phyloP scores from a whole-genome alignment of 2,888 invertebrate genomes.

The Polymixis lichenea region DNA sequence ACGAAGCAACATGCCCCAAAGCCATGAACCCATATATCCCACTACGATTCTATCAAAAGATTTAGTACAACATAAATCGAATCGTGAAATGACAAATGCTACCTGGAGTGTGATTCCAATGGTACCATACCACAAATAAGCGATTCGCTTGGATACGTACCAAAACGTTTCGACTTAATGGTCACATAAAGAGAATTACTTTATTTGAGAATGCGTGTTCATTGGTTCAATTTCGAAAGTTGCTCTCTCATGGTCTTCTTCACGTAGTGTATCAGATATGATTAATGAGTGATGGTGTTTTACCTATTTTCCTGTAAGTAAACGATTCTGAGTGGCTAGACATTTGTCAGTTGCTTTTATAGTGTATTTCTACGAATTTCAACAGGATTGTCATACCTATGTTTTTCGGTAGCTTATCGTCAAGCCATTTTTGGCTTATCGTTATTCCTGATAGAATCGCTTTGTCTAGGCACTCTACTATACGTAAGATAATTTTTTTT shows the following conservation, averaged over 20 bases:
- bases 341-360: background rate
- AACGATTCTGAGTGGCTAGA: background rate
- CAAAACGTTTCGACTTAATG: slow-evolving; percentile 43
- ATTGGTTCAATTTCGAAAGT: slow-evolving; percentile 32
- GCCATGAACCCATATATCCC: slow-evolving; percentile 16
- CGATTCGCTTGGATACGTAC: slow-evolving; percentile 47
- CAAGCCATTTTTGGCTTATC: background rate
- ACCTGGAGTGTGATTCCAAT: slow-evolving; percentile 47
- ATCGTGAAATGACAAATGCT: slow-evolving; percentile 56
- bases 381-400: background rate
- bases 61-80: slow-evolving; percentile 53
- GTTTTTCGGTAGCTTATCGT: background rate
- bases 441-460: background rate
- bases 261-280: background rate
- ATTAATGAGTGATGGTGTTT: background rate
- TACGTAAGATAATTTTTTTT: too few species aligned
- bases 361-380: background rate
- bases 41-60: slow-evolving; percentile 52
- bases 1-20: slow-evolving; percentile 22
- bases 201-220: slow-evolving; percentile 40
- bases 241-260: slow-evolving; percentile 14
- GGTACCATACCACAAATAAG: slow-evolving; percentile 37
- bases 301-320: background rate
- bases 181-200: slow-evolving; percentile 30
- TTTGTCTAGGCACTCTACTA: background rate